A percentile compares a stretch with the other conserved stretches of the same genome.
These are phyloP conservation scores for Sebastes nivosus DNA, from an alignment of 2,797 vertebrate genomes.

Conservation along the genomic window DNA sequence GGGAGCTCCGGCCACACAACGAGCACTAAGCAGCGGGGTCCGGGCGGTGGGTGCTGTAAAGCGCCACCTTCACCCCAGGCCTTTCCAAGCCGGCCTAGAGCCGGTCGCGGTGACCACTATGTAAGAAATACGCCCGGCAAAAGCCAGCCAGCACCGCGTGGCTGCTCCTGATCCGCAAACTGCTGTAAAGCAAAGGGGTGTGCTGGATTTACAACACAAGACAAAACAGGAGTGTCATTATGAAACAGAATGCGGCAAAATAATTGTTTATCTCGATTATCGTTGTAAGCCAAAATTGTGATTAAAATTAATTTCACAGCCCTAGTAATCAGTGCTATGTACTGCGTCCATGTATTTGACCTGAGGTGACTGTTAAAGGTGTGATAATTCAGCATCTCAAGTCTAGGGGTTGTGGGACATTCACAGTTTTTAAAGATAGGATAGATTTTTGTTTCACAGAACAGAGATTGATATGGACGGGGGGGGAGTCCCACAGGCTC, in stretches of 20 bases:
- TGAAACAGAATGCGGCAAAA: too few relatives aligned
- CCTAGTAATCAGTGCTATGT: background rate
- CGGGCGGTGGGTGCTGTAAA: too few relatives aligned
- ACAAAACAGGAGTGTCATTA: too few relatives aligned
- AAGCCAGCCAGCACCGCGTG: too few relatives aligned
- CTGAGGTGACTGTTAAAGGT: background rate
- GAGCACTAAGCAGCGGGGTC: too few relatives aligned
- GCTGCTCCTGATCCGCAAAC: background rate
- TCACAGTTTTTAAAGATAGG: background rate
- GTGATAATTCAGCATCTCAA: background rate
- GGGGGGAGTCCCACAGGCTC: conserved; percentile 18
- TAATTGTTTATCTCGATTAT: too few relatives aligned
- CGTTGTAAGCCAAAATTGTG: background rate
- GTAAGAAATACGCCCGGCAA: too few relatives aligned
- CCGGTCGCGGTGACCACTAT: too few relatives aligned
- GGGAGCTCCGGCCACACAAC: too few relatives aligned
- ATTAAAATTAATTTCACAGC: background rate
- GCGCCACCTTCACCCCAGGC: too few relatives aligned
- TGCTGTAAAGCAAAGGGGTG: background rate
- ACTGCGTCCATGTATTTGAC: background rate
- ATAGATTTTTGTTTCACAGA: background rate
- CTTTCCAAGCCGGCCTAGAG: too few relatives aligned
- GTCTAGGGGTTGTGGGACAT: background rate
- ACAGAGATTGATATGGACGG: background rate
- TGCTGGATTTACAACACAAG: background rate